Evolutionary conservation across 2,888 invertebrate species (phyloP), one percentile per base, ranked within the genome.

Genomic region (Aphelenchoides bicaudatus): DNA sequence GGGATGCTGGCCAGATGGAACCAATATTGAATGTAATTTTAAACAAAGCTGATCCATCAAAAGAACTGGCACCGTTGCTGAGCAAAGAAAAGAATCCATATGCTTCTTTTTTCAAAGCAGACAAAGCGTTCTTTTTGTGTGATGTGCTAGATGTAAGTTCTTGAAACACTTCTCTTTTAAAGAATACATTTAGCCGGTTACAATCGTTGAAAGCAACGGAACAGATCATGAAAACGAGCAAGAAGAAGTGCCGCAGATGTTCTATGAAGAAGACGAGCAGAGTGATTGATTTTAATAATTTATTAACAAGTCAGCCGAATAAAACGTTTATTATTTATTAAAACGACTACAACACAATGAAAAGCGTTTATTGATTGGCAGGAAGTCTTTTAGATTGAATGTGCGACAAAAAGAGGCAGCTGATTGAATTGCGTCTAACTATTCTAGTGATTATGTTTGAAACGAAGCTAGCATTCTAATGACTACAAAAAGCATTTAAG

Each of bases 1-100:
- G 53, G 53, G 50, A 53, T 19, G 51, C 19, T 6, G 28, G 50
- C 19, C 28, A 25, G 43, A 53, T 53, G 53, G 53, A 53, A 30
- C 53, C 53, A 16, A 21, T 53, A 16, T 29, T 23, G n/a, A 19
- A 48, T 21, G 47, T 29, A 27, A 53, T 53, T 6, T 46, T 49
- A 27, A 46, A 46, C 8, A 16, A 8, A 50, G 19, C 55, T 51
- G 2, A 8, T 1, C 37, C 52, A 16, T 37, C 52, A 13, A 51
- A 51, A 51, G 52, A 51, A 16, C n/a, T 30, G 34, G 25, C 19
- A n/a, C 25, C 23, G 8, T 31, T 37, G 2, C 2, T 51, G 48
- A 21, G 21, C 2, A 34, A 25, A 50, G 16, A 23, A 16, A 16
- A n/a, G 16, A 53, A 53, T 53, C 51, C 51, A 16, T 52, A n/a